A percentile compares a stretch with the other conserved stretches of the same genome.
Conservation (phyloP, 2,797 vertebrate species). For the Sparidentex hasta region DNA sequence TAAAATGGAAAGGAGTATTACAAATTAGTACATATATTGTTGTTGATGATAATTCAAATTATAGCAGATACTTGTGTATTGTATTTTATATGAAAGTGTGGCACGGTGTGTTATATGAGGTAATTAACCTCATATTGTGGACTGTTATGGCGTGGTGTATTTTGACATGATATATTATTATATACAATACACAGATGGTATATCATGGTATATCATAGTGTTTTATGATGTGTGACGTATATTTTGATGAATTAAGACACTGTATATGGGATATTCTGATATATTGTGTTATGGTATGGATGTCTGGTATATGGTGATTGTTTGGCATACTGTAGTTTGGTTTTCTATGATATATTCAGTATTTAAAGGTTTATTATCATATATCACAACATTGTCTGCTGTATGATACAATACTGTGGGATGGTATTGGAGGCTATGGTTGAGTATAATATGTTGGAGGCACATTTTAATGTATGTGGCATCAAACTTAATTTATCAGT, state of each 20-base stretch:
- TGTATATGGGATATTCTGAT: not conserved
- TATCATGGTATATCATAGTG: not conserved
- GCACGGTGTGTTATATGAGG: no score
- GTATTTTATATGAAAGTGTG: no score
- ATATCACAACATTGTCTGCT: not conserved
- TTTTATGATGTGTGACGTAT: no score
- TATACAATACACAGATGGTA: no score
- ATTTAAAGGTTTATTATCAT: not conserved
- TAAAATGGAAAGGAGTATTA: no score
- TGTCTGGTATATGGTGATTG: not conserved
- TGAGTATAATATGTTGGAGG: not conserved
- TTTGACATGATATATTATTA: not conserved
- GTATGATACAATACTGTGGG: not conserved
- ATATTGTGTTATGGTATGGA: not conserved
- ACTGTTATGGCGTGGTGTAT: no score
- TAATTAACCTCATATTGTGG: no score
- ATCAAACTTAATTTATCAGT: not conserved
- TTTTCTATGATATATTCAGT: not conserved
- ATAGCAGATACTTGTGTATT: no score
- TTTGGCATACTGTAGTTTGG: not conserved
- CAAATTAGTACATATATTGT: not conserved
- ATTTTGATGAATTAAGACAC: no score
- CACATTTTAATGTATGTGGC: slow-evolving; percentile 2
- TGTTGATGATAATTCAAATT: no score
- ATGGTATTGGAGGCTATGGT: not conserved